Percentiles rank a stretch among this genome's conserved stretches.
Conservation (phyloP, 2,888 invertebrate species). For the Camponotus fellah region DNA sequence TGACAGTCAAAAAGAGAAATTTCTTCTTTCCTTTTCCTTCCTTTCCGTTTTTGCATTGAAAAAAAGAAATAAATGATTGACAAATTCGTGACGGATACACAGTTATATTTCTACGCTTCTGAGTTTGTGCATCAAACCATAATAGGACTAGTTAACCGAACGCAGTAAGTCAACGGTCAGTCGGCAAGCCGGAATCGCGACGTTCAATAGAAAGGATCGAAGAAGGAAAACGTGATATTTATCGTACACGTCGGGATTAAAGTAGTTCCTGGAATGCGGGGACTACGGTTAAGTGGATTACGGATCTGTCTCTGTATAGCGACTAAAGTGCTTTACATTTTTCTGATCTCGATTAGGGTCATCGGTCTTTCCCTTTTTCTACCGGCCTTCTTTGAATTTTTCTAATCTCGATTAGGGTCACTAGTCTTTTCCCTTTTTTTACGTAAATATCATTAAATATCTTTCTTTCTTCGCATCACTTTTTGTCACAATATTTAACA, state of each 20-base stretch:
- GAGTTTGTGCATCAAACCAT: conserved; percentile 47
- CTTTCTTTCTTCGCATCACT: background rate
- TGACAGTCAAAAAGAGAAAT: conserved; percentile 19
- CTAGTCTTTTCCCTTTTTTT: background rate
- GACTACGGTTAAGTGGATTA: conserved; percentile 48
- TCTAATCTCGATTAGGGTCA: conserved; percentile 4
- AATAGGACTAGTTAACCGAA: conserved; percentile 46
- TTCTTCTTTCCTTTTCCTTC: background rate
- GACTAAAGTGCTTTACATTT: conserved; percentile 27
- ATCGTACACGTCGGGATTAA: conserved; percentile 43
- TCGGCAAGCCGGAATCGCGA: conserved; percentile 33
- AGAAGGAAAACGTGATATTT: conserved; percentile 52
- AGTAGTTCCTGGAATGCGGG: conserved; percentile 43
- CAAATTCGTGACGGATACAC: conserved; percentile 23
- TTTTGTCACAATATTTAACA: background rate
- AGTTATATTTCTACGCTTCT: conserved; percentile 45
- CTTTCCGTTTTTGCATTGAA: background rate
- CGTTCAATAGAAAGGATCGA: conserved; percentile 32
- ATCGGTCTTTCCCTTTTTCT: background rate
- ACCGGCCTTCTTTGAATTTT: conserved; percentile 15
- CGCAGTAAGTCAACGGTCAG: conserved; percentile 48
- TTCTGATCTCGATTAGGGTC: conserved; percentile 9
- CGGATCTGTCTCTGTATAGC: conserved; percentile 21
- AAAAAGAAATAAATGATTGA: conserved; percentile 43
- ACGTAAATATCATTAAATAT: background rate